These are phyloP conservation scores for Centropus unirufus DNA, from an alignment of 2,113 vertebrate species.

Conservation along the genomic window DNA sequence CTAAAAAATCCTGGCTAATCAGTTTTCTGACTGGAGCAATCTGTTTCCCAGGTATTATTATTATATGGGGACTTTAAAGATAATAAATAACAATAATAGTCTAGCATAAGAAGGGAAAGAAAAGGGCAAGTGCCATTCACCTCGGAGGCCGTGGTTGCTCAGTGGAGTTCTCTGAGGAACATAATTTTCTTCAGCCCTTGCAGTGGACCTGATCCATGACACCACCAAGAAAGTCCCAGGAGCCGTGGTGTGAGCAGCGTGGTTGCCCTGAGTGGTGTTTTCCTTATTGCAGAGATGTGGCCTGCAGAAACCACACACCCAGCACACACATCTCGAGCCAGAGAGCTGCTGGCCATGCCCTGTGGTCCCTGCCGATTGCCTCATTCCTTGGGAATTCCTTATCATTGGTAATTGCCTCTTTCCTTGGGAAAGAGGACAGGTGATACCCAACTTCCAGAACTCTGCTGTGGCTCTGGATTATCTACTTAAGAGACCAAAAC, in stretches of 20 bases:
- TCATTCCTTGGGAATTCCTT: background rate
- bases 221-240: background rate
- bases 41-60: constrained; percentile 60
- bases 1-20: constrained; percentile 72
- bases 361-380: background rate
- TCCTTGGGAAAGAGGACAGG: background rate
- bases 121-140: constrained; percentile 65
- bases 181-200: constrained; percentile 7
- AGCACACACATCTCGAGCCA: background rate
- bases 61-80: constrained; percentile 63
- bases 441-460: background rate
- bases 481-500: background rate
- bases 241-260: background rate
- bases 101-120: constrained; percentile 28
- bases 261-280: background rate
- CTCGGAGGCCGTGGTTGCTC: constrained; percentile 13
- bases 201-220: background rate
- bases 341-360: background rate
- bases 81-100: constrained; percentile 69
- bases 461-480: background rate
- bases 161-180: background rate
- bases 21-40: constrained; percentile 66
- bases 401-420: background rate
- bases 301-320: background rate
- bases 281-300: background rate